A percentile compares a stretch with the other conserved stretches of the same genome.
phyloP scores from a whole-genome alignment of 92 coral and sea anemone genomes.

The Plumapathes pennacea region DNA sequence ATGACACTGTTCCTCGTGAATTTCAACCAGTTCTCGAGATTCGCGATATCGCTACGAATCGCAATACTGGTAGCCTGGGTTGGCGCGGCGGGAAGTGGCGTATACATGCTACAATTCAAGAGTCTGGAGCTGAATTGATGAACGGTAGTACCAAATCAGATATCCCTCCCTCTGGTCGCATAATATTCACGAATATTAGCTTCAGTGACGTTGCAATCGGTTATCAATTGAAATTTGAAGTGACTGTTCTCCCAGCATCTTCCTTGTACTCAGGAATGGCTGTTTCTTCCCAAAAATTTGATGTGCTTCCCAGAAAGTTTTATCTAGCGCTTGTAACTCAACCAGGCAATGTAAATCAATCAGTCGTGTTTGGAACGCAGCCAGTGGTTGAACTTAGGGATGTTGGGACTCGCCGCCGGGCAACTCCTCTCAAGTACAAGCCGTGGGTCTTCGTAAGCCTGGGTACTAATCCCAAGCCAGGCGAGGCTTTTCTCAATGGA shows the following conservation, averaged over 20 bases:
- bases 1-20: constrained; percentile 72
- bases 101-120: constrained; percentile 41
- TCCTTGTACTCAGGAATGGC: constrained; percentile 51
- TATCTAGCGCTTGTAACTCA: constrained; percentile 55
- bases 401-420: constrained; percentile 61
- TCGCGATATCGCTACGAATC: constrained; percentile 57
- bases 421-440: constrained; percentile 67
- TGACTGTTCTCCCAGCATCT: constrained; percentile 56
- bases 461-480: constrained; percentile 55
- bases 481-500: constrained; percentile 59
- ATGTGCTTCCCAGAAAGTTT: constrained; percentile 64
- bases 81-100: constrained; percentile 76
- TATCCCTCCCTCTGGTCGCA: constrained; percentile 67
- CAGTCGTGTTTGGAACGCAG: constrained; percentile 64
- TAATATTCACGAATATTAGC: constrained; percentile 53
- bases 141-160: constrained; percentile 37
- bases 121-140: constrained; percentile 22
- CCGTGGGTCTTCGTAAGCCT: constrained; percentile 57
- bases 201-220: constrained; percentile 57
- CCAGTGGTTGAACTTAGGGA: constrained; percentile 87
- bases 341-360: constrained; percentile 63
- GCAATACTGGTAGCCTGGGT: constrained; percentile 56
- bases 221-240: constrained; percentile 49
- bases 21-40: constrained; percentile 73
- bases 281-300: constrained; percentile 50